phyloP scores from a whole-genome alignment of 2,113 vertebrate genomes.

The Willisornis vidua region DNA sequence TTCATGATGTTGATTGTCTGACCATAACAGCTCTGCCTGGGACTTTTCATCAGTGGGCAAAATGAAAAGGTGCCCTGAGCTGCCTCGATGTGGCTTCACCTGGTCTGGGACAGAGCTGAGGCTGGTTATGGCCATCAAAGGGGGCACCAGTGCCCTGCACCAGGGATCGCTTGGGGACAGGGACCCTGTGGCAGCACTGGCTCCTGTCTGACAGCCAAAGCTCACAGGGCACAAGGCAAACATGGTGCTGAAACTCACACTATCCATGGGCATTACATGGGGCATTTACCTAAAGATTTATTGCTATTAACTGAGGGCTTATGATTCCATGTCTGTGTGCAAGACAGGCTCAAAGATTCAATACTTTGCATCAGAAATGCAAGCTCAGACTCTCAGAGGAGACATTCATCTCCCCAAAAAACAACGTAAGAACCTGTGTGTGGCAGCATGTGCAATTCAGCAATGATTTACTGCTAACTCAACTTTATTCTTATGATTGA shows the following conservation, averaged over 20 bases:
- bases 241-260: rapidly evolving
- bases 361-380: not conserved
- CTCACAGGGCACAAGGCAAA: not conserved
- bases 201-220: not conserved
- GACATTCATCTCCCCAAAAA: not conserved
- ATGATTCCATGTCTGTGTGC: not conserved
- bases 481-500: not conserved
- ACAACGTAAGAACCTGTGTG: not conserved
- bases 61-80: not conserved
- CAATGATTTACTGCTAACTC: not conserved
- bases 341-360: not conserved
- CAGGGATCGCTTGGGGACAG: not conserved
- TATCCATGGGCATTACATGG: rapidly evolving
- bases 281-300: not conserved
- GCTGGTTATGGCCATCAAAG: not conserved
- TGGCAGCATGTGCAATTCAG: not conserved
- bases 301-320: not conserved
- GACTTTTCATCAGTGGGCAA: not conserved
- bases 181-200: not conserved
- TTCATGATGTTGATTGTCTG: not conserved
- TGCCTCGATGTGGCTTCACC: not conserved
- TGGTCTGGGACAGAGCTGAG: not conserved
- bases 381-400: not conserved
- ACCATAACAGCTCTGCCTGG: rapidly evolving
- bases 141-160: not conserved